phyloP scores from a whole-genome alignment of 1,140 invertebrate genomes.

The Drosophila jambulina region DNA sequence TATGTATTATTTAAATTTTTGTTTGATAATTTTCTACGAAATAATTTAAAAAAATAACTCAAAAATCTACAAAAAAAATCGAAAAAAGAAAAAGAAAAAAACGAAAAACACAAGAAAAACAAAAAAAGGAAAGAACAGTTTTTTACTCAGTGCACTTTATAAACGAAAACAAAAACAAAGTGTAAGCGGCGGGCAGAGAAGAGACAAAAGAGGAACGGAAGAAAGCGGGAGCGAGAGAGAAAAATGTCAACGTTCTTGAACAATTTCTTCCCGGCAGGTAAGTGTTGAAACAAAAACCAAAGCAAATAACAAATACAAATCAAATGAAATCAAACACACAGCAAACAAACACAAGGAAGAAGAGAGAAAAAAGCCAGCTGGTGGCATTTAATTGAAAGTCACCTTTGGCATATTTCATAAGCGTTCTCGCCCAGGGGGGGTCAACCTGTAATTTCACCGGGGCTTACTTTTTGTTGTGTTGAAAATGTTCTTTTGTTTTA shows the following conservation, averaged over 20 bases:
- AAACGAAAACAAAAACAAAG: slow-evolving; percentile 40
- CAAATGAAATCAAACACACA: slow-evolving; percentile 23
- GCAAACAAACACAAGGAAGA: slow-evolving; percentile 23
- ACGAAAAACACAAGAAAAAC: slow-evolving; percentile 13
- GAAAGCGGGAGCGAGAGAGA: slow-evolving; percentile 53
- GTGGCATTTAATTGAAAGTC: slow-evolving; percentile 66
- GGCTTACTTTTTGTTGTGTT: not conserved
- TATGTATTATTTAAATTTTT: slow-evolving; percentile 78
- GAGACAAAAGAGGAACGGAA: slow-evolving; percentile 23
- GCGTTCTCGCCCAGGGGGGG: slow-evolving; percentile 24
- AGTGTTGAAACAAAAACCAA: slow-evolving; percentile 59
- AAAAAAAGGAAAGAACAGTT: slow-evolving; percentile 13
- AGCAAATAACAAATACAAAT: slow-evolving; percentile 35
- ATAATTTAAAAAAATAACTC: slow-evolving; percentile 18
- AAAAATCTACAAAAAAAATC: slow-evolving; percentile 37
- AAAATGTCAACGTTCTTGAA: slow-evolving; percentile 85
- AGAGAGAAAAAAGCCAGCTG: slow-evolving; percentile 23
- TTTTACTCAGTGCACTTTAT: slow-evolving; percentile 22
- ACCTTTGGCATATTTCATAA: slow-evolving; percentile 75
- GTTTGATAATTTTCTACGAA: slow-evolving; percentile 55
- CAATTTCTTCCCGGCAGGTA: slow-evolving; percentile 85
- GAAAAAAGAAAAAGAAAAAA: slow-evolving; percentile 41
- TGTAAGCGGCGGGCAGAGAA: slow-evolving; percentile 23
- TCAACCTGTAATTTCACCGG: slow-evolving; percentile 31
- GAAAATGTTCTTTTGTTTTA: not conserved